Percentiles rank a stretch among this genome's conserved stretches.
These are phyloP conservation scores for Heterochromis multidens DNA, from an alignment of 2,113 vertebrate genomes.

Conservation along the genomic window DNA sequence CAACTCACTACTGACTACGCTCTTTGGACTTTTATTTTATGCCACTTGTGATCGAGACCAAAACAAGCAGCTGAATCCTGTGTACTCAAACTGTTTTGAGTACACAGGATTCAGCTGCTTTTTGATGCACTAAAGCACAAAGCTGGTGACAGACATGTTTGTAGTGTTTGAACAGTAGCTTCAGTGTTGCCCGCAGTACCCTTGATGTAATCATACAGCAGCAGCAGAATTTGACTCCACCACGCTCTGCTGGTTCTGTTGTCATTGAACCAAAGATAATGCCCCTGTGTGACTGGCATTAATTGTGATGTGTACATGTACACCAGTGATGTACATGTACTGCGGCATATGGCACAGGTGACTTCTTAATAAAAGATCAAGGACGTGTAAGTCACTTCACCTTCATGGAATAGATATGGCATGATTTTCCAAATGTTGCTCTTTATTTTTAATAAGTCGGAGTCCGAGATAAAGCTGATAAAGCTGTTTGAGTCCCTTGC, in stretches of 20 bases:
- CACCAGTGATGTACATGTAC: neutral
- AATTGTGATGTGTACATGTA: too few relatives aligned
- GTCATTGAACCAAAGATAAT: constrained; percentile 17
- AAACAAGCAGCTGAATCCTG: neutral
- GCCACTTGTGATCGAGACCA: neutral
- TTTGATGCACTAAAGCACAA: neutral
- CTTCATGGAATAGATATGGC: neutral
- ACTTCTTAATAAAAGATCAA: constrained; percentile 3
- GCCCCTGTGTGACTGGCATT: neutral
- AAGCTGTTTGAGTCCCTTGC: neutral
- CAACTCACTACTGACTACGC: neutral
- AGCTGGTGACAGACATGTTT: neutral
- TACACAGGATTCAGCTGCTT: neutral
- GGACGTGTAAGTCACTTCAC: neutral
- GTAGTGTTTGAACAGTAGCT: neutral
- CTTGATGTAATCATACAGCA: neutral
- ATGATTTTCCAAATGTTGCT: constrained; percentile 3
- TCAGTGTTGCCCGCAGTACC: neutral
- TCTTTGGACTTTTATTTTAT: neutral
- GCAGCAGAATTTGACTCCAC: constrained; percentile 13
- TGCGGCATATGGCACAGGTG: neutral
- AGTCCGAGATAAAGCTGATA: neutral
- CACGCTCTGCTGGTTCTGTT: neutral
- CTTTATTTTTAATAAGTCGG: neutral
- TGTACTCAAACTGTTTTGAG: neutral